Percentiles rank a stretch among this genome's conserved stretches.
These are phyloP conservation scores for Oplegnathus fasciatus DNA, from an alignment of 2,113 vertebrate genomes.

Conservation along the genomic window DNA sequence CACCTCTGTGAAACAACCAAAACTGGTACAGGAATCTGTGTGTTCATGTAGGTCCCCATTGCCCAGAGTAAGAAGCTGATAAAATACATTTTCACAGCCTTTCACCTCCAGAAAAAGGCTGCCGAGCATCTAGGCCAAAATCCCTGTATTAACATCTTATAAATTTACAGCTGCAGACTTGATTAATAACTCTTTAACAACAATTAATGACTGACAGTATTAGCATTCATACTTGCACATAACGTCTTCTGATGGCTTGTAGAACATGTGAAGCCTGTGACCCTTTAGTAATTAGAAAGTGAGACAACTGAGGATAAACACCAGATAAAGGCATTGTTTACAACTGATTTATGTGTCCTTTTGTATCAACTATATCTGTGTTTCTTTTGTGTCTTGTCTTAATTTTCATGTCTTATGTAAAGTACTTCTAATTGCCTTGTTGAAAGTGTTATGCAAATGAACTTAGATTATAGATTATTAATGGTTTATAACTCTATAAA, in stretches of 20 bases:
- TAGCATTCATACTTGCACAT: slow-evolving; percentile 1
- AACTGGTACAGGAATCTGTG: background rate
- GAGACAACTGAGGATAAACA: background rate
- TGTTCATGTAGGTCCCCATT: background rate
- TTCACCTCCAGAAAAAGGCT: background rate
- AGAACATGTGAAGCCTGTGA: background rate
- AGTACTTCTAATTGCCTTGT: background rate
- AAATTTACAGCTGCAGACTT: slow-evolving; percentile 14
- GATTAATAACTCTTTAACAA: slow-evolving; percentile 6
- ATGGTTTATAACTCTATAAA: background rate
- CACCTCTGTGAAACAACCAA: background rate
- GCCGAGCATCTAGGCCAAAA: background rate
- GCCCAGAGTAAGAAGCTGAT: background rate
- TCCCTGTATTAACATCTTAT: slow-evolving; percentile 28
- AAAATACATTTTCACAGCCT: background rate
- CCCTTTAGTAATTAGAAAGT: background rate
- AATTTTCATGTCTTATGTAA: slow-evolving; percentile 3
- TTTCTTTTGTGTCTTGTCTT: background rate
- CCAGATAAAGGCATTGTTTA: background rate
- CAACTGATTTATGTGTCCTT: background rate
- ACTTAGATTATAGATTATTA: background rate
- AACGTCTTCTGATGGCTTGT: background rate
- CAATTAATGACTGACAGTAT: background rate
- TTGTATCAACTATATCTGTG: background rate
- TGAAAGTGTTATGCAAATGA: background rate